These are phyloP conservation scores for Laspeyria flexula DNA, from an alignment of 2,888 invertebrate species.

Conservation along the genomic window DNA sequence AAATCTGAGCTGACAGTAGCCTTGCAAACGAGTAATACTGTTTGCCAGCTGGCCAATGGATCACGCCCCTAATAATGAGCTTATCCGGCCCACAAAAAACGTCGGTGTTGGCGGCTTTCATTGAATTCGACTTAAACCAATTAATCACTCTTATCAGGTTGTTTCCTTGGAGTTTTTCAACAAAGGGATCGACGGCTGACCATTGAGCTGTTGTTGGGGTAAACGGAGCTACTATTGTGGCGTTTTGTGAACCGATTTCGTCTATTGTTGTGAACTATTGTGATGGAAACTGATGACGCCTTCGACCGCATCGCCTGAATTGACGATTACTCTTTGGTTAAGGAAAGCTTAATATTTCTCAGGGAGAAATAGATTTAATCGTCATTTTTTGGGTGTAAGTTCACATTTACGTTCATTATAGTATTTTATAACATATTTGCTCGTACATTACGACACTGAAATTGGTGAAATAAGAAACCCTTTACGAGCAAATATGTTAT, in stretches of 20 bases:
- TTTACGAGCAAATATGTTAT: no score
- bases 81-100: slow-evolving; percentile 64
- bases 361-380: background rate
- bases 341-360: background rate
- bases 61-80: slow-evolving; percentile 50
- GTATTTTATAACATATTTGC: no score
- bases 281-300: slow-evolving; percentile 74
- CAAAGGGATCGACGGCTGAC: slow-evolving; percentile 68
- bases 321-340: slow-evolving; percentile 74
- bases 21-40: background rate
- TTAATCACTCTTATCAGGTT: slow-evolving; percentile 84
- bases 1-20: background rate
- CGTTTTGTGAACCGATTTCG: slow-evolving; percentile 63
- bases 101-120: slow-evolving; percentile 66
- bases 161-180: slow-evolving; percentile 76
- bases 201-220: slow-evolving; percentile 70
- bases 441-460: no score
- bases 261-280: slow-evolving; percentile 71
- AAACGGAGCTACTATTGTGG: slow-evolving; percentile 64
- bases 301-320: slow-evolving; percentile 63
- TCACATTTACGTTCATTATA: no score
- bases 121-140: slow-evolving; percentile 83
- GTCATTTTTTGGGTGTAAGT: no score
- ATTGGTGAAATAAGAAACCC: no score
- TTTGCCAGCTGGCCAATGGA: slow-evolving; percentile 18